Evolutionary conservation across 92 coral and sea anemone species (phyloP).

Genomic region (Actinernus sp.): DNA sequence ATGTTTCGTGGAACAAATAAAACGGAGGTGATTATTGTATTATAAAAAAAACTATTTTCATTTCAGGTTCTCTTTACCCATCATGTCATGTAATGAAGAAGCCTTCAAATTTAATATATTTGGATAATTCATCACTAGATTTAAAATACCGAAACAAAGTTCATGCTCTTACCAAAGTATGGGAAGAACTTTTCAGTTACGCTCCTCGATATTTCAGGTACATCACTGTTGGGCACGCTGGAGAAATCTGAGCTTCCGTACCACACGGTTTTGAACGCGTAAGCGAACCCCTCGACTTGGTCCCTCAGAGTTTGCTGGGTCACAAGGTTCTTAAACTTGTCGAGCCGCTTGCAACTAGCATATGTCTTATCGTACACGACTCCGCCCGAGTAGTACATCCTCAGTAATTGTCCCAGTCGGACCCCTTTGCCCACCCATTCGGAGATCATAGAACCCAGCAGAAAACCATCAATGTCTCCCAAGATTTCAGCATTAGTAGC

Average conservation of each 20-base stretch:
- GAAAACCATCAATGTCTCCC: slow-evolving; percentile 69
- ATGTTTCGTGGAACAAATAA: too few species aligned
- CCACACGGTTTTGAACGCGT: slow-evolving; percentile 8
- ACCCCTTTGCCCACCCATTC: slow-evolving; percentile 59
- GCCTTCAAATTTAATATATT: too few species aligned
- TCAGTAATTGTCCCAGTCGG: slow-evolving; percentile 60
- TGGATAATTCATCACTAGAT: too few species aligned
- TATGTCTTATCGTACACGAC: slow-evolving; percentile 40
- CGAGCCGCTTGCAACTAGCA: slow-evolving; percentile 16
- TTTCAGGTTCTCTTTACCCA: too few species aligned
- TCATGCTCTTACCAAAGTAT: slow-evolving; percentile 30
- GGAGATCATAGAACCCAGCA: slow-evolving; percentile 28
- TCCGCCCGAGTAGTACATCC: slow-evolving; percentile 68
- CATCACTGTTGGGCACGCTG: slow-evolving; percentile 1
- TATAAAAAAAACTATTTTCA: too few species aligned
- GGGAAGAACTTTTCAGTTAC: slow-evolving; percentile 3
- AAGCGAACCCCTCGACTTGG: slow-evolving; percentile 13
- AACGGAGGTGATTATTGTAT: too few species aligned
- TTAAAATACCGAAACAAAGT: too few species aligned
- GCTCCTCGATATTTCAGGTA: not conserved
- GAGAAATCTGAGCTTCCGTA: too few species aligned
- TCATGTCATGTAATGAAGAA: too few species aligned
- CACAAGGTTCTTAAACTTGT: slow-evolving; percentile 19
- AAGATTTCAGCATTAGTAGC: slow-evolving; percentile 50
- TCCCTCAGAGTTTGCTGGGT: not conserved